Evolutionary conservation across 2,113 vertebrate genomes (phyloP).

Genomic region (Sturnira hondurensis): DNA sequence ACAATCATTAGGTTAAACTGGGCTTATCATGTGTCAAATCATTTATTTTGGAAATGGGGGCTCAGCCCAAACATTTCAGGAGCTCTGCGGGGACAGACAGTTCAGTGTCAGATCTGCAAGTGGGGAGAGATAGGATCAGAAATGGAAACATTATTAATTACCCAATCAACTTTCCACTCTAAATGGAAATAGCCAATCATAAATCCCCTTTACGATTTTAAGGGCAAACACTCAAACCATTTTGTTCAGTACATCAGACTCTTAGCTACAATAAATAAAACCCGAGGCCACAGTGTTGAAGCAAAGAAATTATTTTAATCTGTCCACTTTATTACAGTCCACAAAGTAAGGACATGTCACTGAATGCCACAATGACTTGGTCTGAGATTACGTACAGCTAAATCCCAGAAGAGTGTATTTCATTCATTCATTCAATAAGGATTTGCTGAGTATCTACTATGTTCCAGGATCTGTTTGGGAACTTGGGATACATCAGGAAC

Average conservation of each 20-base stretch:
- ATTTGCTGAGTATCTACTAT: not conserved
- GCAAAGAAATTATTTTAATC: conserved; percentile 52
- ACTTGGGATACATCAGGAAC: not conserved
- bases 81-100: not conserved
- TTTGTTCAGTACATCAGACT: not conserved
- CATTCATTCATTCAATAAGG: not conserved
- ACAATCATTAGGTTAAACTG: not conserved
- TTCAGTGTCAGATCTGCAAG: conserved; percentile 24
- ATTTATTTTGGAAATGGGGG: not conserved
- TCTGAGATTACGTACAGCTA: fast-evolving
- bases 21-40: not conserved
- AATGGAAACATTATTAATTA: conserved; percentile 67
- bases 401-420: not conserved
- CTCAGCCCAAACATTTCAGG: not conserved
- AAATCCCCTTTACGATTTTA: conserved; percentile 44
- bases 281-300: not conserved
- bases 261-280: conserved; percentile 32
- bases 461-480: not conserved
- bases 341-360: not conserved
- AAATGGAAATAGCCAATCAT: conserved; percentile 70
- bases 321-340: conserved; percentile 19
- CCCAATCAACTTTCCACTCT: conserved; percentile 65
- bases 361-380: not conserved
- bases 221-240: conserved; percentile 53
- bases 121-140: not conserved